Base-by-base conservation (phyloP, 2,113 vertebrate species). In the Bujurquina vittata region DNA sequence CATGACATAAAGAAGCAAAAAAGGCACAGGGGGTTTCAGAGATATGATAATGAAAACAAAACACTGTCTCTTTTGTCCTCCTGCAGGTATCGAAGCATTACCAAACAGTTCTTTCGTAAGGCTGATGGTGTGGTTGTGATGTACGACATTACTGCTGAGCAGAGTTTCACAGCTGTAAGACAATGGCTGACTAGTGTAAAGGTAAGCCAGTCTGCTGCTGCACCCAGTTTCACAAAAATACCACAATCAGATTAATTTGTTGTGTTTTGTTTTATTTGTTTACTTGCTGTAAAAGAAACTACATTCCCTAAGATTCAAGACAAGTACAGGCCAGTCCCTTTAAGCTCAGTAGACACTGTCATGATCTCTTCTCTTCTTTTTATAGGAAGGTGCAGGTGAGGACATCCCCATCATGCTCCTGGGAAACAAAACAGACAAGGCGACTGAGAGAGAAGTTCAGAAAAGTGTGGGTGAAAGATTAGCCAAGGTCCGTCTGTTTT, bases 61-160 rank as follows among this genome's bases (percentile, higher is more conserved):
- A n/a, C 33, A 15, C 31, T 17, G 18, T 5, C 3, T 75, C 33
- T 60, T 23, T 46, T 7, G 1, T 57, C 10, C 26, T 37, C 43
- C 43, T 60, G 6, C 89, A 98, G 98, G 94, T 99, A 98, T 85
- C 96, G 95, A 59, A 97, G 97, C 89, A 97, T 99, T 89, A 97
- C 98, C 35, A 98, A 97, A 84, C 98, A 99, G 88, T 99, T 99
- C 94, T 99, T 99, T 92, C 95, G 98, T 40, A 98, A 98, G 92
- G 97, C 96, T 0, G 98, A 99, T 1, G 97, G 96, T 0, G 96
- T 98, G 46, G 90, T 97, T 26, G 94, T 99, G 75, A 97, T 98
- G 95, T 98, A 99, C 20, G 98, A 99, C 54, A 94, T 98, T 92
- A 98, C 96, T 5, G 82, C 90, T 10, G 96, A 94, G 91, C 94